Evolutionary conservation across 1,140 invertebrate species (phyloP).

Genomic region (Lepidostoma basale): DNA sequence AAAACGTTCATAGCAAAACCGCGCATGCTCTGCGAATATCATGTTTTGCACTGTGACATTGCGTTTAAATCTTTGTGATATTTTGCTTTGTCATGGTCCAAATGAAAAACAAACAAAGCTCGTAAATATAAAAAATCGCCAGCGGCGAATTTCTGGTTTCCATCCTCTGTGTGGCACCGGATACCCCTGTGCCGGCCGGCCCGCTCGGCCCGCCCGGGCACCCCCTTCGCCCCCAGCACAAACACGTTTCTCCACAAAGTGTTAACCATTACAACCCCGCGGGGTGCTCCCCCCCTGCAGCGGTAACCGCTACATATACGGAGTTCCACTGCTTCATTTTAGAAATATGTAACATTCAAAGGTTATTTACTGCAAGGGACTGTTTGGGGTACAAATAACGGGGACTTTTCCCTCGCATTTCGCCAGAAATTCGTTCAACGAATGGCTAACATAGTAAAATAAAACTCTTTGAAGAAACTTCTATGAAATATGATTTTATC

Average conservation of each 20-base stretch:
- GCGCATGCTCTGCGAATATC: not conserved
- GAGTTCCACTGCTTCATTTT: too few relatives aligned
- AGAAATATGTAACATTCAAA: too few relatives aligned
- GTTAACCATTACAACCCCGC: not conserved
- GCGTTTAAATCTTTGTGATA: not conserved
- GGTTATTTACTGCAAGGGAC: too few relatives aligned
- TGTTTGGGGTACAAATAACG: too few relatives aligned
- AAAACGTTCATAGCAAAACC: not conserved
- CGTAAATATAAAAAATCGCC: constrained; percentile 10
- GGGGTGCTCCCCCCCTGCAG: too few relatives aligned
- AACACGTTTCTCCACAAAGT: constrained; percentile 14
- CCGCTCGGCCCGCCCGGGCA: not conserved
- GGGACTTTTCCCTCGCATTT: too few relatives aligned
- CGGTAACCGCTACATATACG: too few relatives aligned
- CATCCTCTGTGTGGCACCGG: not conserved
- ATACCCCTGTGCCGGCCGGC: not conserved
- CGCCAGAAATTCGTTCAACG: too few relatives aligned
- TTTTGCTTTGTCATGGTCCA: constrained; percentile 17
- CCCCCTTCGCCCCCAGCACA: not conserved
- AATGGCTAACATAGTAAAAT: too few relatives aligned
- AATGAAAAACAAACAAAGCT: constrained; percentile 31
- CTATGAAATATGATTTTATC: too few relatives aligned
- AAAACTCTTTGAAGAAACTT: too few relatives aligned
- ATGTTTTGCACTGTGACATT: constrained; percentile 4
- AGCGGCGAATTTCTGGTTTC: not conserved